Percentiles rank a stretch among this genome's conserved stretches.
phyloP scores from a whole-genome alignment of 1,140 invertebrate genomes.

The Stenopsyche tienmushanensis region DNA sequence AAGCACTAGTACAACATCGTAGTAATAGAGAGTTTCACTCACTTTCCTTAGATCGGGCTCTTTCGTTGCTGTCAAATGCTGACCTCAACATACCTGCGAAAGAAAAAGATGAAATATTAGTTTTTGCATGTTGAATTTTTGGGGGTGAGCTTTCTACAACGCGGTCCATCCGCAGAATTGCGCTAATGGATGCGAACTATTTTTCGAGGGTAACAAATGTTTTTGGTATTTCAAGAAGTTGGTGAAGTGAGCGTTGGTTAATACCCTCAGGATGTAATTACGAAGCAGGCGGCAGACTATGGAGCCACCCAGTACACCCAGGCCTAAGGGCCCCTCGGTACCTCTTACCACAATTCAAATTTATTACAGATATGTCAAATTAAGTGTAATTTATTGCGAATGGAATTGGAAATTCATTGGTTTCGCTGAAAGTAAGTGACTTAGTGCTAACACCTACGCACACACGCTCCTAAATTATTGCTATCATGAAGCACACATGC shows the following conservation, averaged over 20 bases:
- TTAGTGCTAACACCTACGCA: conserved; percentile 3
- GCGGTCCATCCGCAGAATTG: background rate
- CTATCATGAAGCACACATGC: background rate
- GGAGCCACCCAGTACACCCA: conserved; percentile 4
- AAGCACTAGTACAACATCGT: background rate
- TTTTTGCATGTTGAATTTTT: no score
- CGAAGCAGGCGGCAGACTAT: background rate
- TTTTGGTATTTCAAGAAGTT: background rate
- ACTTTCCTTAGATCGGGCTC: conserved; percentile 40
- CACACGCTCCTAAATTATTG: background rate
- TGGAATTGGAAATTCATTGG: conserved; percentile 27
- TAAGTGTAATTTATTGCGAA: conserved; percentile 37
- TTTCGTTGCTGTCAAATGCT: conserved; percentile 38
- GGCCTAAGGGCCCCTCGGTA: conserved; percentile 2
- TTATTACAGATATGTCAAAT: conserved; percentile 41
- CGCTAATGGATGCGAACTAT: background rate
- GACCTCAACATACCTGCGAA: conserved; percentile 42
- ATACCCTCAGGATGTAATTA: conserved; percentile 35
- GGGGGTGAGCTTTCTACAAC: background rate
- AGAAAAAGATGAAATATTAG: conserved; percentile 8
- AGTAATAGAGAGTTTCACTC: conserved; percentile 23
- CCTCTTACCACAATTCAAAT: conserved; percentile 37
- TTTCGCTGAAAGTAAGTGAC: conserved; percentile 9
- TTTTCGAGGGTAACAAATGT: background rate
- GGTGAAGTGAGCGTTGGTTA: background rate